Percentiles rank a stretch among this genome's conserved stretches.
These are phyloP conservation scores for Trimorus sp. DNA, from an alignment of 2,888 invertebrate species.

Conservation along the genomic window DNA sequence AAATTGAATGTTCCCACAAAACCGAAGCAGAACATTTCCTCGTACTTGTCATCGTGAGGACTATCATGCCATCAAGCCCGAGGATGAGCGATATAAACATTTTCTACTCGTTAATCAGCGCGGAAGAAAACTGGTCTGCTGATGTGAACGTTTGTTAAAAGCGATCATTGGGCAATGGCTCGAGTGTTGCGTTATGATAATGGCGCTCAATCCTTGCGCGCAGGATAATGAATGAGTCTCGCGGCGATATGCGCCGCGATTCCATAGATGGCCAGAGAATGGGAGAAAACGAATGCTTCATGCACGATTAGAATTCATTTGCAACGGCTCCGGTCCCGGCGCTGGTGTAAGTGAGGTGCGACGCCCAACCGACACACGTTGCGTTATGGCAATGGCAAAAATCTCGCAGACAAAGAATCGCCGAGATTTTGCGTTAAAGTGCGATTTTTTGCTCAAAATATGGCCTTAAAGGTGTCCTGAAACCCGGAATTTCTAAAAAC, in stretches of 20 bases:
- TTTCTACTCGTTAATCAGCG: slow-evolving; percentile 27
- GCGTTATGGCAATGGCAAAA: too few relatives aligned
- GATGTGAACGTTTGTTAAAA: slow-evolving; percentile 39
- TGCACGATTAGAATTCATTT: slow-evolving; percentile 63
- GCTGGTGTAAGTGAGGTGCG: slow-evolving; percentile 43
- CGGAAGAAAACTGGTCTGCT: slow-evolving; percentile 37
- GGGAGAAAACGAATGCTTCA: slow-evolving; percentile 62
- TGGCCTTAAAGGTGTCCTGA: too few relatives aligned
- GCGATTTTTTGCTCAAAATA: too few relatives aligned
- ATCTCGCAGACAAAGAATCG: too few relatives aligned
- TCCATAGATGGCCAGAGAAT: slow-evolving; percentile 64
- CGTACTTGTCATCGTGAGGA: too few relatives aligned
- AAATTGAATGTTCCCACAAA: too few relatives aligned
- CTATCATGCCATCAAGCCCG: slow-evolving; percentile 12
- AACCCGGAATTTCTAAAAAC: too few relatives aligned
- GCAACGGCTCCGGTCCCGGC: slow-evolving; percentile 35
- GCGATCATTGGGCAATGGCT: slow-evolving; percentile 46
- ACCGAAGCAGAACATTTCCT: too few relatives aligned
- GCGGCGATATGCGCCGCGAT: slow-evolving; percentile 59
- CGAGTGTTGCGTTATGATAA: slow-evolving; percentile 57
- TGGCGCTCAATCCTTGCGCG: slow-evolving; percentile 48
- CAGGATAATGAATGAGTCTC: slow-evolving; percentile 63
- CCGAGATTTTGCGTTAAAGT: too few relatives aligned
- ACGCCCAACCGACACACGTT: slow-evolving; percentile 39
- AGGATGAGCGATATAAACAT: slow-evolving; percentile 40